A percentile compares a stretch with the other conserved stretches of the same genome.
phyloP scores from a whole-genome alignment of 2,797 vertebrate species.

The Parauchenoglanis punctatus region DNA sequence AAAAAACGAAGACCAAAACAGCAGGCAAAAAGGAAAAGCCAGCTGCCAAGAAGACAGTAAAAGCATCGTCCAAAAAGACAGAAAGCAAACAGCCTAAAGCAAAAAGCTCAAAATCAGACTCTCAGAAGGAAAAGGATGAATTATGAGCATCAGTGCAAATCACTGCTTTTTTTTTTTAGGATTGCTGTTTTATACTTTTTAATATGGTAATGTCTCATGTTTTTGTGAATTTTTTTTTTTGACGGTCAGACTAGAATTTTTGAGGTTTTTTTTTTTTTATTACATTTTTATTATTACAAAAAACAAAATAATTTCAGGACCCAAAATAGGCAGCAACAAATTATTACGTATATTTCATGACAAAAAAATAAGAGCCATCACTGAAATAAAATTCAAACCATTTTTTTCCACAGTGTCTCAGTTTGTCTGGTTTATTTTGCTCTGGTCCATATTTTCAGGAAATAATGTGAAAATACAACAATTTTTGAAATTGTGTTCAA shows the following conservation, averaged over 20 bases:
- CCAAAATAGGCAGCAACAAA: not conserved
- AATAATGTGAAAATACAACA: not conserved
- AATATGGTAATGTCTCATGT: not conserved
- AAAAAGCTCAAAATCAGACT: conserved; percentile 53
- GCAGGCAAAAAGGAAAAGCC: conserved; percentile 61
- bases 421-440: not conserved
- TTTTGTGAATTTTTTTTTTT: not conserved
- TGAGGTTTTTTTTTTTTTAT: not conserved
- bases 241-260: conserved; percentile 2
- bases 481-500: not conserved
- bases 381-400: conserved; percentile 1
- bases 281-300: not conserved
- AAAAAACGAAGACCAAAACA: conserved; percentile 59
- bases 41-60: conserved; percentile 61
- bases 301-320: not conserved
- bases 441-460: not conserved
- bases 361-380: not conserved
- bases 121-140: conserved; percentile 68
- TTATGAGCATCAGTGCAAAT: conserved; percentile 67
- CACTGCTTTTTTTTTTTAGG: conserved; percentile 2
- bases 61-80: conserved; percentile 59
- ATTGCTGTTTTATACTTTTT: conserved; percentile 17
- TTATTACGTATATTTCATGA: too few relatives aligned
- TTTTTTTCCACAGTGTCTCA: not conserved
- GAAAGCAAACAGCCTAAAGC: conserved; percentile 33